Base-by-base conservation (phyloP, 1,140 invertebrate species). In the Cepaea nemoralis region DNA sequence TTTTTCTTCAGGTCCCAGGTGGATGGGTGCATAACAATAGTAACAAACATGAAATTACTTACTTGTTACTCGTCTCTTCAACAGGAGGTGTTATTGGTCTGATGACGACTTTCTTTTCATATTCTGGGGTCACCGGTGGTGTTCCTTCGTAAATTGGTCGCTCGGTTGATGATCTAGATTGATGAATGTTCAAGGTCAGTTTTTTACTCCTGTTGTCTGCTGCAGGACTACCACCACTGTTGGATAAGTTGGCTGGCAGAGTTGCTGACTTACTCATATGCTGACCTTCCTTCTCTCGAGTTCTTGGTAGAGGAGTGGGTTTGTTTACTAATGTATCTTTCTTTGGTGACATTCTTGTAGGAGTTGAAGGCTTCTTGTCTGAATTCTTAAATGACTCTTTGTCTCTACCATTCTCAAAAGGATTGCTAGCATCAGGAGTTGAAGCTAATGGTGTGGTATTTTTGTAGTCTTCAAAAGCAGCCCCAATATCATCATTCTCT, bases 101-200 rank as follows among this genome's bases (percentile, higher is more conserved):
- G 39, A 84, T 80, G 1, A 27, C 27, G 35, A 69, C 42, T 5
- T 42, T 42, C 55, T 85, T 86, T 35, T 89, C 82, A 14, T 85
- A 79, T 69, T 88, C 85, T 27, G 89, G 88, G 2, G 88, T 86
- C 1, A 85, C 80, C 5, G 88, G 88, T 37, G 88, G 88, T 22
- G 88, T 87, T 12, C 88, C 88, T 66, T 88, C 80, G 83, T 89
- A 90, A 5, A 87, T 77, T 24, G 89, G 88, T 82, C 86, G 83
- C 37, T 85, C 85, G 31, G 80, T 73, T 42, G 81, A 71, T 22
- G 82, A 78, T 50, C 81, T 77, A 0, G 85, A 83, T 19, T 81
- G 82, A 3, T 75, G 71, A 77, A 82, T 42, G 19, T 67, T 83
- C 35, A 85, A 55, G 37, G 81, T 85, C 0, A 81, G 19, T 24